Base-by-base conservation (phyloP, 2,888 invertebrate genomes). In the Patella depressa region DNA sequence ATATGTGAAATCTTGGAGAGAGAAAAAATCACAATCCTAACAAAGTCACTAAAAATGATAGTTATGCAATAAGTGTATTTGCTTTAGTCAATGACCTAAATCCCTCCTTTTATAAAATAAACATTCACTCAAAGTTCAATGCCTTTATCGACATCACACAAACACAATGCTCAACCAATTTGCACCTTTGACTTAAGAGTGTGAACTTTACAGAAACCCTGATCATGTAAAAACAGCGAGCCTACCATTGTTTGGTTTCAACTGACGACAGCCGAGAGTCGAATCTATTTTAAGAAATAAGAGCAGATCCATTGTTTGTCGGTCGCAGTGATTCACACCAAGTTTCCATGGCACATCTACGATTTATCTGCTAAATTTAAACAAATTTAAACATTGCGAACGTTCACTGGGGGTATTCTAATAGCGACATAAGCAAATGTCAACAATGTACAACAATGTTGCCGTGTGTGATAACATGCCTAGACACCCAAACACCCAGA, bases 191-290 rank as follows among this genome's bases (percentile, higher is more conserved):
- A 65, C 65, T 65, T 11, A 24, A 65, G 45, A 65, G 65, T 24
- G 65, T 65, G 65, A 65, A 65, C 65, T 65, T 65, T 65, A 24
- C 24, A 19, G 65, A 65, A 65, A 19, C 65, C 65, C 65, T 45
- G 24, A 24, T 65, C 65, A 65, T 24, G 24, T 24, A 65, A 65
- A 24, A 65, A 24, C 24, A 65, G 65, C 19, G 65, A 65, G 65
- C 19, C 24, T 65, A 24, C 65, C 65, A 65, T 65, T 65, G 65
- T 65, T 65, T 65, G 65, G 24, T 11, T 19, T 65, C 15, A 24
- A 24, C 65, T 65, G 65, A 65, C 65, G 65, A 65, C 65, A 65
- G 65, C 65, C 24, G 24, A 65, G 19, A 24, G 19, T 65, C 24
- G 65, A 19, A 24, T 19, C 65, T 65, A 65, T 65, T 65, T 65